phyloP scores from a whole-genome alignment of 2,113 vertebrate species.

The Pachyramphus minor region DNA sequence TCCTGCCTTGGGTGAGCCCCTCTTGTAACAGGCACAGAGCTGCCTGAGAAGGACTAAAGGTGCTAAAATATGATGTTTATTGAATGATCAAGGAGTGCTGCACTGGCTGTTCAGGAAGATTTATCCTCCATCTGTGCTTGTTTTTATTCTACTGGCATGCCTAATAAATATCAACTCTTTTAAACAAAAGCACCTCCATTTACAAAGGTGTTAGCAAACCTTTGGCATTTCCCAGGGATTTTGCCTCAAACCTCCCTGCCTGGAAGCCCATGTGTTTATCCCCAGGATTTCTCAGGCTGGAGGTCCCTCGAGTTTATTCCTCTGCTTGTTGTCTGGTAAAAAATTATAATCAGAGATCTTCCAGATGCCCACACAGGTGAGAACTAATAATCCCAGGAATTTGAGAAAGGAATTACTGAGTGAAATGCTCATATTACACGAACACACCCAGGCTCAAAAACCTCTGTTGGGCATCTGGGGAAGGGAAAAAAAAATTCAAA shows the following conservation, averaged over 20 bases:
- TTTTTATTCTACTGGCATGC: constrained; percentile 37
- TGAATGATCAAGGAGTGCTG: constrained; percentile 10
- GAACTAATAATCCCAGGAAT: not conserved
- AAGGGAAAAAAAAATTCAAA: not conserved
- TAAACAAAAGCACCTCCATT: constrained; percentile 20
- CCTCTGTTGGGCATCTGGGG: not conserved
- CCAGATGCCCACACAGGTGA: not conserved
- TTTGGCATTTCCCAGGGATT: not conserved
- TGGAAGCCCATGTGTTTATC: not conserved
- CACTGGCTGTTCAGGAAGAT: constrained; percentile 36
- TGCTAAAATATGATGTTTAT: constrained; percentile 27
- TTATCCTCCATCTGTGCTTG: constrained; percentile 57
- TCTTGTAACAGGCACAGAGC: not conserved
- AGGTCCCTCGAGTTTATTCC: not conserved
- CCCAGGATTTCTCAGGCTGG: not conserved
- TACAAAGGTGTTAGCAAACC: not conserved
- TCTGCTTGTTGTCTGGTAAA: not conserved
- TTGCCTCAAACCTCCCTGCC: not conserved
- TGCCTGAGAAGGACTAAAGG: not conserved
- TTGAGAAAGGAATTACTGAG: not conserved
- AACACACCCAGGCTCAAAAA: not conserved
- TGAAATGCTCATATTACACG: not conserved
- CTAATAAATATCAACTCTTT: constrained; percentile 53
- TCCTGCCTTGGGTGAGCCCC: not conserved
- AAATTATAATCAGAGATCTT: not conserved